Evolutionary conservation across 2,797 vertebrate genomes (phyloP), one percentile per base, ranked within the genome.

Genomic region (Ceryle rudis): DNA sequence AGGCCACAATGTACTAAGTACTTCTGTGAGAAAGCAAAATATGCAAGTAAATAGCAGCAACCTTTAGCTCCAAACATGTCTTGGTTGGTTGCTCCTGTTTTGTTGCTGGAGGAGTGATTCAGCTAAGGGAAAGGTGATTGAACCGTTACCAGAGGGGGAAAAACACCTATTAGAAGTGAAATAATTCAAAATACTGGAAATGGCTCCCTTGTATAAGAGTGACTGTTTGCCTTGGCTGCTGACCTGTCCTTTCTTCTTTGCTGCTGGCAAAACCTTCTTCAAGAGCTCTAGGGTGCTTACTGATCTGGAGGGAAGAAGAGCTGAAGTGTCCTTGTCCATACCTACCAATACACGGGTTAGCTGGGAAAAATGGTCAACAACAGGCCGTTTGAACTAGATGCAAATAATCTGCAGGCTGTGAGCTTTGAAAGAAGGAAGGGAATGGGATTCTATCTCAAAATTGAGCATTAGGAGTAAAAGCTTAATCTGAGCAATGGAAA

Each of bases 41-140:
- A n/a, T 0, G 0, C 44, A 23, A 80, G 55, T 51, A 92, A 94
- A 95, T n/a, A 92, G 85, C 20, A 21, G 67, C 81, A 90, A 91
- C 71, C 70, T 78, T 67, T 17, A 85, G 46, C 61, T 91, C 83
- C 65, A 78, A 87, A 37, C 22, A 2, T 0, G 89, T 81, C 81
- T 78, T 1, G 4, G 41, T 93, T 85, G 81, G 69, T 62, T 93
- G 88, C 67, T 82, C 57, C 72, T 85, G 78, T 90, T 89, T 94
- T 83, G 69, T 69, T 64, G 81, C 81, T 2, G 3, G n/a, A 91
- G 49, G n/a, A 91, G 49, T 39, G 15, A 23, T 82, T 93, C 86
- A 89, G 65, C 78, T 80, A n/a, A 78, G 71, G 74, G 60, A 93
- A 94, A 92, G 71, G 71, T 82, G 61, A 74, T 35, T 69, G 84